Evolutionary conservation across 2,888 invertebrate genomes (phyloP).

Genomic region (Melieria picta): DNA sequence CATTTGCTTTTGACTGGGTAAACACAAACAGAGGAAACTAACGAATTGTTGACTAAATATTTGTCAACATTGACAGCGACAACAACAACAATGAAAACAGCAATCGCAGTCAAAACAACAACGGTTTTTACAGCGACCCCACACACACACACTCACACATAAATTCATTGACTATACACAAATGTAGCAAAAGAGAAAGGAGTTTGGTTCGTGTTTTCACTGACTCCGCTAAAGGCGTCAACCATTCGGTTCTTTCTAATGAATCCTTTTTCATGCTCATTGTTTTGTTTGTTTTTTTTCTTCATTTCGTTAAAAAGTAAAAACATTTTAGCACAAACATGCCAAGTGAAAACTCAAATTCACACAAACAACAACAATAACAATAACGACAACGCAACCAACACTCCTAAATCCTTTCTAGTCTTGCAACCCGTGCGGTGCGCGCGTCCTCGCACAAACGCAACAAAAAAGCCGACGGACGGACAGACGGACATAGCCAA

Average conservation of each 20-base stretch:
- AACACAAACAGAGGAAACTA: constrained; percentile 36
- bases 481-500: constrained; percentile 12
- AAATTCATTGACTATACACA: too few relatives aligned
- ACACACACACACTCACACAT: too few relatives aligned
- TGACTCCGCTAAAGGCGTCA: constrained; percentile 14
- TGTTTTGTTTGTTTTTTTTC: background rate
- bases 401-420: background rate
- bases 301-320: too few relatives aligned
- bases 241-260: background rate
- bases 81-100: constrained; percentile 25
- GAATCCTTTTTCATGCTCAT: too few relatives aligned
- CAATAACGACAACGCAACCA: background rate
- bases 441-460: constrained; percentile 10
- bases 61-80: constrained; percentile 46
- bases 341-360: background rate
- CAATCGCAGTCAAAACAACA: background rate
- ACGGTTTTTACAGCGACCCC: too few relatives aligned
- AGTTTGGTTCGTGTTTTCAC: background rate
- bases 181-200: background rate
- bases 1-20: constrained; percentile 3
- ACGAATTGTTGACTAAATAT: constrained; percentile 49
- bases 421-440: background rate
- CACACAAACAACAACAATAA: background rate
- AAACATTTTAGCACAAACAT: too few relatives aligned
- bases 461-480: constrained; percentile 5